Evolutionary conservation across 2,888 invertebrate species (phyloP), one percentile per base, ranked within the genome.

Genomic region (Colostygia pectinataria): DNA sequence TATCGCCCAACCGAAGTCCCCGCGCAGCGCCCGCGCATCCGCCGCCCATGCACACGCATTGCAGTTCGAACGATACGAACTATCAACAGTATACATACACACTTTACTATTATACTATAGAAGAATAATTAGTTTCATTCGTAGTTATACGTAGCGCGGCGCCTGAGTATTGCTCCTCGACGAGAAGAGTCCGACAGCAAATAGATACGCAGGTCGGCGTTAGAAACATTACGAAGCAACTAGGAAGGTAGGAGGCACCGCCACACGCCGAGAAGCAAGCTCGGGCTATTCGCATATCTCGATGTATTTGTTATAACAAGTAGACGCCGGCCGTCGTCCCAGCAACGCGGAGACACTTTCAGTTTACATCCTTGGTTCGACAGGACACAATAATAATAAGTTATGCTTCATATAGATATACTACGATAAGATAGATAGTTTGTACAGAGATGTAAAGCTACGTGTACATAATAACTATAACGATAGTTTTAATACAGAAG

Each of bases 1-100:
- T 91, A 87, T 90, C 86, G 92, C 93, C 93, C 92, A 92, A 92
- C 93, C 92, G 91, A 93, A 92, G 80, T 68, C 74, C 73, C 76
- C 77, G 76, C 78, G 73, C 63, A 72, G 76, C 77, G 77, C 78
- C 77, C 78, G 83, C 87, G 77, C 68, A 31, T 25, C 31, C 38
- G 60, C 52, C 62, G 60, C 72, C 68, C 66, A 63, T 75, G 76
- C 82, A 69, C 74, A 61, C 78, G 74, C 74, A 77, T 55, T 25
- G 57, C 71, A 61, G 82, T 83, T 84, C 83, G 75, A 74, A 69
- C 18, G 13, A 75, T 77, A 65, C 73, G 78, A 83, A 84, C 82
- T 74, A 66, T n/a, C 82, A 83, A 83, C 83, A 83, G 83, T 61
- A 87, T 86, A 85, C 81, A 85, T 75, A 80, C 78, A 78, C 81